Evolutionary conservation across 2,113 vertebrate genomes (phyloP), one percentile per base, ranked within the genome.

Genomic region (Taxidea taxus): DNA sequence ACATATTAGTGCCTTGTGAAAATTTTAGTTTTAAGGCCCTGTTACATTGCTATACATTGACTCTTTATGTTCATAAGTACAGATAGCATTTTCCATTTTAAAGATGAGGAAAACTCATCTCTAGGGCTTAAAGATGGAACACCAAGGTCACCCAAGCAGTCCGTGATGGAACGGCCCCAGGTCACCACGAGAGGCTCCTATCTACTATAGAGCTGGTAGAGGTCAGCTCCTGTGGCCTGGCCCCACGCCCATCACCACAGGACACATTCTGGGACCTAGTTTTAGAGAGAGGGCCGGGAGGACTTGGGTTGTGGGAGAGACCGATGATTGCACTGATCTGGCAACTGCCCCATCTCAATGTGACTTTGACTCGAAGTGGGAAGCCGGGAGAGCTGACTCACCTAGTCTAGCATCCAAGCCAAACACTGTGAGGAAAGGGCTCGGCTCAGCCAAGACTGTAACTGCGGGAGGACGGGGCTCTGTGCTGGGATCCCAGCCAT

Each of bases 351-450:
- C 58, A 54, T 77, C 87, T 92, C 23, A 51, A 60, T 91, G 94
- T 94, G 88, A 95, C 93, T 96, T 90, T 27, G 2, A 78, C 87
- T 51, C 2, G 1, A 83, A 84, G 58, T 64, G 78, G 10, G 39
- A 78, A 77, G 34, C 93, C 95, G 88, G 83, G 62, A 66, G 9
- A 34, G 49, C 87, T 97, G 91, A 91, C 96, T 96, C 94, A 95
- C 96, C 93, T 91, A 21, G 64, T 77, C 82, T 54, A 18, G 21
- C 86, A 68, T 93, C 96, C 96, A 94, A 96, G 89, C 49, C 96
- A 97, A 89, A 96, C 77, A 95, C 88, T 51, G 29, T 16, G 31
- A 88, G 81, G 75, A 70, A 39, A 54, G 51, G 44, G 9, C 95
- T 91, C n/a, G 3, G 44, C 82, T 90, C 85, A 39, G 81, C 94